These are phyloP conservation scores for Trissolcus japonicus DNA, from an alignment of 2,888 invertebrate genomes.

Conservation along the genomic window DNA sequence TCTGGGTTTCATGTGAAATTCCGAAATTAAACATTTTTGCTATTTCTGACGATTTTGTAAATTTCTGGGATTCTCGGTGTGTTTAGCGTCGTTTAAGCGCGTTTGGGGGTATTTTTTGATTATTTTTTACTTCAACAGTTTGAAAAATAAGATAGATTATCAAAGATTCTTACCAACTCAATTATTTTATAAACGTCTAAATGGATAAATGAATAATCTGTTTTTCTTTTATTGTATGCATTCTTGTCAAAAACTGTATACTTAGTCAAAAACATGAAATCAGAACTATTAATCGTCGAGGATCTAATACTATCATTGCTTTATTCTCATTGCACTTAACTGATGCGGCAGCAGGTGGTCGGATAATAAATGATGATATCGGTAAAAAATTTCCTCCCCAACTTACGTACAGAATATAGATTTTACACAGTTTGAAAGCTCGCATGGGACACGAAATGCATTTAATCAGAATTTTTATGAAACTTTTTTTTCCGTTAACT, in stretches of 20 bases:
- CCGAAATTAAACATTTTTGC: no score
- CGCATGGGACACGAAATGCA: slow-evolving; percentile 61
- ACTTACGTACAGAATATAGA: slow-evolving; percentile 67
- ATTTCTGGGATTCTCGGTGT: no score
- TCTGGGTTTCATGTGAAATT: no score
- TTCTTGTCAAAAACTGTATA: no score
- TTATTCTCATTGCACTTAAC: slow-evolving; percentile 43
- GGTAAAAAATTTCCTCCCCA: slow-evolving; percentile 70
- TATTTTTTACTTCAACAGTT: slow-evolving; percentile 69
- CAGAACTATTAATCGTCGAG: slow-evolving; percentile 36
- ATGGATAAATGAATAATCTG: no score
- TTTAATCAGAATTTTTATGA: slow-evolving; percentile 67
- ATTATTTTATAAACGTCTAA: slow-evolving; percentile 1
- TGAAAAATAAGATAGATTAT: slow-evolving; percentile 75
- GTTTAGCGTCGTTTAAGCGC: no score
- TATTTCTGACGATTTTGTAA: no score
- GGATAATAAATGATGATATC: slow-evolving; percentile 68
- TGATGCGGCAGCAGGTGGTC: slow-evolving; percentile 59
- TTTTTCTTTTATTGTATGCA: background rate
- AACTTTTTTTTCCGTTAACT: slow-evolving; percentile 55
- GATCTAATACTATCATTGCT: slow-evolving; percentile 34
- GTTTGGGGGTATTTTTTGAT: no score
- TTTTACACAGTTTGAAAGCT: slow-evolving; percentile 62
- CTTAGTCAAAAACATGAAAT: slow-evolving; percentile 5
- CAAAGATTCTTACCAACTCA: slow-evolving; percentile 41